Evolutionary conservation across 1,140 invertebrate genomes (phyloP).

Genomic region (Lerema accius): DNA sequence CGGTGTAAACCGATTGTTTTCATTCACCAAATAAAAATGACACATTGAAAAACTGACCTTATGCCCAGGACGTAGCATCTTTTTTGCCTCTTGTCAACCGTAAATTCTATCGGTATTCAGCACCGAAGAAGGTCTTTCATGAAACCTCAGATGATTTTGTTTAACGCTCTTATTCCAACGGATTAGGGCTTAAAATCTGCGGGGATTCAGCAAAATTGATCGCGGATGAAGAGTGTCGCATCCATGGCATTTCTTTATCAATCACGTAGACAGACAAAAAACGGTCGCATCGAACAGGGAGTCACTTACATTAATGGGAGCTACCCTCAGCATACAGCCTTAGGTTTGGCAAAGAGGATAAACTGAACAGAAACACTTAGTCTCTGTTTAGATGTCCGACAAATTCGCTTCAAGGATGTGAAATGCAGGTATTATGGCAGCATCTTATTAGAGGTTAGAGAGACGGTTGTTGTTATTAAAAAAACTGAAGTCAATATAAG

Average conservation of each 20-base stretch:
- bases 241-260: conserved; percentile 72
- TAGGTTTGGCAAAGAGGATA: conserved; percentile 48
- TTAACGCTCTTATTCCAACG: neutral
- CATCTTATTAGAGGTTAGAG: too few species aligned
- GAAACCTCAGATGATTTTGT: neutral
- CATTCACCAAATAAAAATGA: conserved; percentile 4
- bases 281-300: conserved; percentile 67
- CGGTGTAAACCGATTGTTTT: conserved; percentile 17
- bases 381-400: too few species aligned
- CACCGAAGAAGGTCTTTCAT: conserved; percentile 9
- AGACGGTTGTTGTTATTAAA: too few species aligned
- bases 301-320: conserved; percentile 76
- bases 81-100: neutral
- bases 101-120: conserved; percentile 10
- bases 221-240: conserved; percentile 53
- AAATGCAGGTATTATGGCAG: too few species aligned
- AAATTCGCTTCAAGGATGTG: too few species aligned
- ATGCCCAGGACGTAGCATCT: neutral
- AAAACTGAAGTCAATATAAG: too few species aligned
- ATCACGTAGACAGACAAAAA: conserved; percentile 73
- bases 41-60: conserved; percentile 1
- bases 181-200: conserved; percentile 5
- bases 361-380: neutral
- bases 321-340: conserved; percentile 53
- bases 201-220: conserved; percentile 1